Percentiles rank a stretch among this genome's conserved stretches.
phyloP scores from a whole-genome alignment of 2,797 vertebrate species.

The Acipenser oxyrinchus region DNA sequence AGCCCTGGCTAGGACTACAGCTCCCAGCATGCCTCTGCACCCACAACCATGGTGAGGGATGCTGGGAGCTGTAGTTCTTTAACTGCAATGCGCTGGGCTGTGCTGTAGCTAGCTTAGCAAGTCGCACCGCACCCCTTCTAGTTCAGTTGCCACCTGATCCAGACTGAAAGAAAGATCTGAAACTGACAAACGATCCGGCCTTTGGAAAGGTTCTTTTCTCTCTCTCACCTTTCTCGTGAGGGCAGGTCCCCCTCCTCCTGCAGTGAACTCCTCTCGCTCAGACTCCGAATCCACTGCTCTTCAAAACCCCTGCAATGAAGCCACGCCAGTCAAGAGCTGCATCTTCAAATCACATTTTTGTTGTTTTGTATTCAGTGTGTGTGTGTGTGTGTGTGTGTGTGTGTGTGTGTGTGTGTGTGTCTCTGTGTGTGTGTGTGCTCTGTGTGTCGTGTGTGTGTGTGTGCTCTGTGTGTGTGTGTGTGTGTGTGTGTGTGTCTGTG shows the following conservation, averaged over 20 bases:
- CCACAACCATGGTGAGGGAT: no score
- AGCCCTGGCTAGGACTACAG: no score
- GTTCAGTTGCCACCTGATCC: no score
- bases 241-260: slow-evolving; percentile 34
- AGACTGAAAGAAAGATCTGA: no score
- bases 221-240: slow-evolving; percentile 61
- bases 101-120: no score
- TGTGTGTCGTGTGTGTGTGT: no score
- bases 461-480: no score
- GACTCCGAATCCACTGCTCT: slow-evolving; percentile 84
- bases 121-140: slow-evolving; percentile 13
- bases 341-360: background rate
- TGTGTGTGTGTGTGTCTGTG: background rate
- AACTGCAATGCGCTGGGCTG: background rate
- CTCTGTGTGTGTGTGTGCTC: no score
- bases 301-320: slow-evolving; percentile 61
- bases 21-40: no score
- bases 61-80: no score
- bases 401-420: no score
- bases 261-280: slow-evolving; percentile 76
- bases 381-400: no score
- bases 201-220: slow-evolving; percentile 9
- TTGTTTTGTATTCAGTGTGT: slow-evolving; percentile 29
- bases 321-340: background rate
- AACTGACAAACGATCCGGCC: background rate